Percentiles rank a stretch among this genome's conserved stretches.
phyloP scores from a whole-genome alignment of 2,888 invertebrate genomes.

The Balanococcus diminutus region DNA sequence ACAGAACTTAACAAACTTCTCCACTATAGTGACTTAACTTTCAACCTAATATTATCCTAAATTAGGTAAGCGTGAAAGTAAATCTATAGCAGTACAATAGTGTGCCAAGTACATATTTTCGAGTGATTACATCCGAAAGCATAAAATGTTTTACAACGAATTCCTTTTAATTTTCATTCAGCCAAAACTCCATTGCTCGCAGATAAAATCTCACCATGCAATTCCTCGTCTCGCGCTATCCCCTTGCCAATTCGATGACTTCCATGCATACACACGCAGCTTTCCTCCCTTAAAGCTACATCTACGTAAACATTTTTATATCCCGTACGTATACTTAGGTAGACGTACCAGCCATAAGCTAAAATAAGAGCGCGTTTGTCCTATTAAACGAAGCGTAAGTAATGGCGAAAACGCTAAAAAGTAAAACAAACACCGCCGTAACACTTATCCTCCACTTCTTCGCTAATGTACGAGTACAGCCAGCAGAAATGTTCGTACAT shows the following conservation, averaged over 20 bases:
- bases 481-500: neutral
- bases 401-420: conserved; percentile 31
- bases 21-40: conserved; percentile 35
- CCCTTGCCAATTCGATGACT: no score
- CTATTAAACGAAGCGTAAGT: conserved; percentile 37
- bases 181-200: neutral
- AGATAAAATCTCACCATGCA: neutral
- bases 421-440: conserved; percentile 23
- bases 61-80: conserved; percentile 50
- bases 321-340: neutral
- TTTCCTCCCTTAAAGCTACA: neutral
- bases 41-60: conserved; percentile 50
- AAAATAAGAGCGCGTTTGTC: conserved; percentile 2
- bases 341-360: neutral
- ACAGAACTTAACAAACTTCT: conserved; percentile 36
- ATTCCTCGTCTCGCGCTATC: neutral
- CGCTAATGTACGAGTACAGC: neutral
- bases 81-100: conserved; percentile 46
- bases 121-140: conserved; percentile 43
- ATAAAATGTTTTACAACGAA: conserved; percentile 40
- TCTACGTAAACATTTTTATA: neutral
- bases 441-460: neutral
- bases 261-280: neutral
- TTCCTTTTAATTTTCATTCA: conserved; percentile 38
- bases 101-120: conserved; percentile 44